Conservation (phyloP, 2,113 vertebrate species). For the Xenopus laevis region DNA sequence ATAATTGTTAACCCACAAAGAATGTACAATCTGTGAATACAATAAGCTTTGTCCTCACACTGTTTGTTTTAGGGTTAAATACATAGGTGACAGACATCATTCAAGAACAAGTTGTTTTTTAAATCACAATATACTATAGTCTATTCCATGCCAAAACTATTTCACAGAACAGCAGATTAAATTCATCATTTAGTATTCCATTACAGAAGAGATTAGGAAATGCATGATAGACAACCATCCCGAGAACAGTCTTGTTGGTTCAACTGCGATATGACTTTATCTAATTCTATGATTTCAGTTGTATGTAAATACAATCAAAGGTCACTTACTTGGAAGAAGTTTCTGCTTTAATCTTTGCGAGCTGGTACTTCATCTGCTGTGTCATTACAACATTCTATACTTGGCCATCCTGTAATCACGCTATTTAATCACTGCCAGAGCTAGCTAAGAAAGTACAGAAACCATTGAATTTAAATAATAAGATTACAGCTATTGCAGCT, state of each 20-base stretch:
- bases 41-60: background rate
- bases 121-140: background rate
- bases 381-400: conserved; percentile 21
- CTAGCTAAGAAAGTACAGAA: conserved; percentile 29
- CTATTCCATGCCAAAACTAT: background rate
- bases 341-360: conserved; percentile 21
- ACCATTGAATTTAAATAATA: conserved; percentile 41
- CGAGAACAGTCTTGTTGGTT: conserved; percentile 15
- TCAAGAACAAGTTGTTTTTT: background rate
- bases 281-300: conserved; percentile 31
- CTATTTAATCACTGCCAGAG: conserved; percentile 39
- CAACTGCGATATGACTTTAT: conserved; percentile 36
- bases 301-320: conserved; percentile 43
- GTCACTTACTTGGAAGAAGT: conserved; percentile 21
- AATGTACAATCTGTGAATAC: background rate
- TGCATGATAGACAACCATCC: conserved; percentile 20
- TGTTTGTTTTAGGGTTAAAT: background rate
- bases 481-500: conserved; percentile 25
- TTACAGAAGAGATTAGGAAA: conserved; percentile 28
- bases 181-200: conserved; percentile 35
- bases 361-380: conserved; percentile 13
- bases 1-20: too few relatives aligned
- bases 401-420: conserved; percentile 15
- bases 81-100: background rate
- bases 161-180: conserved; percentile 25